A percentile compares a stretch with the other conserved stretches of the same genome.
Evolutionary conservation across 2,888 invertebrate species (phyloP).

Genomic region (Drosophila buzzatii): DNA sequence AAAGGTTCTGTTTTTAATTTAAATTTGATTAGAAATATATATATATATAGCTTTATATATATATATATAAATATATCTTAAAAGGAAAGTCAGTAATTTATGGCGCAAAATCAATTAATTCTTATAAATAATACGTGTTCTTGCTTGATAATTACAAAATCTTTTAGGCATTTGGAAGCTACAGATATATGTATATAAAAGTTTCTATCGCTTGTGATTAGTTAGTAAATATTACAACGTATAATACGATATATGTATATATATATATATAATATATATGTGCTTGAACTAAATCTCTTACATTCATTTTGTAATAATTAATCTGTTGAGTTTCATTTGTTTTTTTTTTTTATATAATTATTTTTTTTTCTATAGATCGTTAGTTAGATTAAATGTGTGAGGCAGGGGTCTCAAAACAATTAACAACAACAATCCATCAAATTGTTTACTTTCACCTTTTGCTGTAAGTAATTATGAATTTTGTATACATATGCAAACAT

Average conservation of each 20-base stretch:
- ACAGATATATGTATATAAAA: constrained; percentile 18
- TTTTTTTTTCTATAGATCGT: constrained; percentile 18
- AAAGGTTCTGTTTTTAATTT: constrained; percentile 27
- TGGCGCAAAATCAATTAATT: constrained; percentile 52
- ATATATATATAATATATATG: constrained; percentile 16
- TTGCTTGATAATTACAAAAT: constrained; percentile 34
- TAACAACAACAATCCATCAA: constrained; percentile 79
- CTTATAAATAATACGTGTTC: constrained; percentile 56
- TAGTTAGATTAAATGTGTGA: constrained; percentile 40
- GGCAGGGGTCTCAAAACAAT: constrained; percentile 58
- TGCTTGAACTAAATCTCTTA: constrained; percentile 26
- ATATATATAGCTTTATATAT: not conserved
- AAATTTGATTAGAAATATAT: constrained; percentile 21
- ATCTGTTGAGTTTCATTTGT: constrained; percentile 14
- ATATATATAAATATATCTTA: constrained; percentile 16
- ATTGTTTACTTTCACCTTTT: constrained; percentile 83
- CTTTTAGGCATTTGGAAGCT: constrained; percentile 39
- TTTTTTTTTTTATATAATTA: not conserved
- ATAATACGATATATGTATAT: constrained; percentile 35
- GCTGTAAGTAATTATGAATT: constrained; percentile 64
- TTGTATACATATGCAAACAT: constrained; percentile 50
- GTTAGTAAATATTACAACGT: constrained; percentile 42
- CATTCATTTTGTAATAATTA: constrained; percentile 15
- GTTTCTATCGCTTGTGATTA: constrained; percentile 37
- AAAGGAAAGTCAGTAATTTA: constrained; percentile 77